Conservation (phyloP, 2,888 invertebrate genomes). For the Thysanoteuthis rhombus region DNA sequence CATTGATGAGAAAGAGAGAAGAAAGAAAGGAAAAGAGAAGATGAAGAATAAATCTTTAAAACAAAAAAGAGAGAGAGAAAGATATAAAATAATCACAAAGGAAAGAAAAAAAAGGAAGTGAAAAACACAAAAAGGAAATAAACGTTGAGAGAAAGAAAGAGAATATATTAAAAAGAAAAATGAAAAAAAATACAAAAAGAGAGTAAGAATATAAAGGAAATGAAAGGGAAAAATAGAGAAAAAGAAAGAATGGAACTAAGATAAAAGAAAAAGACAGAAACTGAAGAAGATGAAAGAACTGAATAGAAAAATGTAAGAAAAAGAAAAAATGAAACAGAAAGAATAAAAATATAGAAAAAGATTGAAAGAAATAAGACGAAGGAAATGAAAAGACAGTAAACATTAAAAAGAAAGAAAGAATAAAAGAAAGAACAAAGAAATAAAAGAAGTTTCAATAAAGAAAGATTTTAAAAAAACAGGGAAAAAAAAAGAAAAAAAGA, state of each 20-base stretch:
- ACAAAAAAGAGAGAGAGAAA: too few relatives aligned
- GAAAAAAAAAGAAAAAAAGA: background rate
- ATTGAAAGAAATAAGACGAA: background rate
- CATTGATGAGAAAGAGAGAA: too few relatives aligned
- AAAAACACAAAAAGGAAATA: background rate
- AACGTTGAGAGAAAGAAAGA: background rate
- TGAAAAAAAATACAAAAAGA: background rate
- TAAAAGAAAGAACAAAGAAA: background rate
- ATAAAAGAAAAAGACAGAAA: background rate
- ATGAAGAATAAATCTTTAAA: too few relatives aligned
- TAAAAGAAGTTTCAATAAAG: too few relatives aligned
- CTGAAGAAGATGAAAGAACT: background rate
- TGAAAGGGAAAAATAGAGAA: background rate
- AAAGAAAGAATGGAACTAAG: background rate
- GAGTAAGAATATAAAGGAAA: background rate
- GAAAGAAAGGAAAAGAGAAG: too few relatives aligned
- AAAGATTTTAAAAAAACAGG: too few relatives aligned
- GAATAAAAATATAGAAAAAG: background rate
- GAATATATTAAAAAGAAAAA: background rate
- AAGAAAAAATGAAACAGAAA: background rate
- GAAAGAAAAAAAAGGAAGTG: too few relatives aligned
- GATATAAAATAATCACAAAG: too few relatives aligned
- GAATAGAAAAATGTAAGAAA: background rate
- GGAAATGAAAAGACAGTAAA: background rate
- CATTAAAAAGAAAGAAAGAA: background rate